These are phyloP conservation scores for Pachydiplax longipennis DNA, from an alignment of 2,888 invertebrate species.

Conservation along the genomic window DNA sequence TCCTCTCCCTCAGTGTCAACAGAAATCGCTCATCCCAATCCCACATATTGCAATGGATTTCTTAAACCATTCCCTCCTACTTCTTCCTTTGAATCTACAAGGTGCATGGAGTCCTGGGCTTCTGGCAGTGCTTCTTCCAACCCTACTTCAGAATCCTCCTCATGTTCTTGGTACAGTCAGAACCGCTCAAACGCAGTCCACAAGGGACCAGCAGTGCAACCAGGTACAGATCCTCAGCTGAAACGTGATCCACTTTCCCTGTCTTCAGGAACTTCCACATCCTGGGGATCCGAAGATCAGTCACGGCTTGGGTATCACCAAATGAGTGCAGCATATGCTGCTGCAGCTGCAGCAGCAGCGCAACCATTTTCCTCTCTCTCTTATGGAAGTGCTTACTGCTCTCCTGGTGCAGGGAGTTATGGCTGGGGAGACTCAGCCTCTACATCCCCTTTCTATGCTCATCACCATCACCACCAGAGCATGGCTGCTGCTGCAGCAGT, in stretches of 20 bases:
- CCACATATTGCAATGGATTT: slow-evolving; percentile 57
- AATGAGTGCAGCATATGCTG: slow-evolving; percentile 16
- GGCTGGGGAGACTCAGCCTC: neutral
- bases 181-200: neutral
- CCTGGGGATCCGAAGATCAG: slow-evolving; percentile 51
- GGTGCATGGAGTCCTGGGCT: slow-evolving; percentile 36
- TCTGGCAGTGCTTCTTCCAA: slow-evolving; percentile 6
- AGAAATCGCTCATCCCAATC: slow-evolving; percentile 46
- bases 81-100: neutral
- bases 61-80: slow-evolving; percentile 69
- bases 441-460: slow-evolving; percentile 61
- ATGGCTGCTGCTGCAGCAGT: slow-evolving; percentile 29
- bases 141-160: neutral
- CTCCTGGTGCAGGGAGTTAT: neutral
- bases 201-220: neutral
- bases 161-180: slow-evolving; percentile 27
- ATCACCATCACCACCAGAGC: slow-evolving; percentile 56
- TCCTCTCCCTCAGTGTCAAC: slow-evolving; percentile 47
- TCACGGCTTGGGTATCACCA: slow-evolving; percentile 20
- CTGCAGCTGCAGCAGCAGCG: slow-evolving; percentile 22
- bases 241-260: slow-evolving; percentile 62
- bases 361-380: slow-evolving; percentile 17
- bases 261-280: slow-evolving; percentile 57
- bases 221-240: neutral
- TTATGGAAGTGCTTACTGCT: slow-evolving; percentile 27